phyloP scores from a whole-genome alignment of 2,797 vertebrate genomes.

The Nyctalus aviator region DNA sequence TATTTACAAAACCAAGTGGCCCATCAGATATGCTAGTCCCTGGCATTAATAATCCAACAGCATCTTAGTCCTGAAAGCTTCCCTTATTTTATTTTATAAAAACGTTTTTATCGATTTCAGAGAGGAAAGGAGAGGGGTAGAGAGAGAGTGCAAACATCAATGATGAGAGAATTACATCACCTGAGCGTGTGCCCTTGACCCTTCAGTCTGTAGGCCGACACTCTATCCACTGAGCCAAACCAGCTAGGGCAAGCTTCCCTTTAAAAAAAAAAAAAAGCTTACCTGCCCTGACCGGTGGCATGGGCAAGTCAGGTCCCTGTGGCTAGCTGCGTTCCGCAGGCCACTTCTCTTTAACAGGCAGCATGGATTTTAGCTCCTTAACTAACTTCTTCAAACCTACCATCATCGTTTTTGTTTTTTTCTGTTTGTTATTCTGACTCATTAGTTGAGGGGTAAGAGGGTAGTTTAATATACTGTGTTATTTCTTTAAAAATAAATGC shows the following conservation, averaged over 20 bases:
- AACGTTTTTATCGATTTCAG: no score
- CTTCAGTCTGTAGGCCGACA: no score
- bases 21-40: background rate
- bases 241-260: no score
- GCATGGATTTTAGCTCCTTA: background rate
- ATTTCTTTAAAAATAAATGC: conserved; percentile 45
- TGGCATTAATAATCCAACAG: background rate
- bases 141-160: no score
- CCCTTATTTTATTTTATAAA: background rate
- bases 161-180: no score
- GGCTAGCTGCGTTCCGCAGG: background rate
- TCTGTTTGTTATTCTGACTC: background rate
- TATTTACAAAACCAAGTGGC: background rate
- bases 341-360: background rate
- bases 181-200: no score
- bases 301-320: background rate
- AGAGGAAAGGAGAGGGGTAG: no score
- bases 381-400: background rate
- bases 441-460: background rate
- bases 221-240: no score
- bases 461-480: background rate
- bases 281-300: no score
- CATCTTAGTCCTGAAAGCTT: background rate
- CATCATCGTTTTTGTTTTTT: background rate
- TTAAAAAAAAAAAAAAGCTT: background rate